Conservation (phyloP, 1,140 invertebrate genomes). For the Pemphigus obesinymphae region DNA sequence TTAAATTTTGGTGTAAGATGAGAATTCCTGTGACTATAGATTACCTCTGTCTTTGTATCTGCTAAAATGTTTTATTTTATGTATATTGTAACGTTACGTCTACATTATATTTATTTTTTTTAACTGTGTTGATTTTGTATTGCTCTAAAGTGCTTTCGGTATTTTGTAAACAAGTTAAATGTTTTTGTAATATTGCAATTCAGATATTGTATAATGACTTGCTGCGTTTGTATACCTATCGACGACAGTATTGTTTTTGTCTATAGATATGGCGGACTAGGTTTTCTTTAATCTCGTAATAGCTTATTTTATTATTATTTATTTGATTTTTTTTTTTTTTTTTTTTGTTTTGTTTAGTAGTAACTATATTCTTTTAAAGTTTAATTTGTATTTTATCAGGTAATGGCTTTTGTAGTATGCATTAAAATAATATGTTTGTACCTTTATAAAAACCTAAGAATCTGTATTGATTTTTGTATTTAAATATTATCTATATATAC, state of each 20-base stretch:
- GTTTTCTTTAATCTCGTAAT: not conserved
- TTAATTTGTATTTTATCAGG: not conserved
- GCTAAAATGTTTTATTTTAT: not conserved
- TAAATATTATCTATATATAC: not conserved
- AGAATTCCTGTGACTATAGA: too few relatives aligned
- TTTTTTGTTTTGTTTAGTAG: not conserved
- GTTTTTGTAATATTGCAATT: not conserved
- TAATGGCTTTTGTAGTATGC: constrained; percentile 2
- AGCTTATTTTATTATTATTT: not conserved
- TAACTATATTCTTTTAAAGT: not conserved
- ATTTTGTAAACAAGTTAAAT: not conserved
- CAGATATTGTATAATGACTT: not conserved
- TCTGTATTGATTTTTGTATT: not conserved
- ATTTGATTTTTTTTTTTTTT: not conserved
- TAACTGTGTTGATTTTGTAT: not conserved
- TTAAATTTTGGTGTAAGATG: too few relatives aligned
- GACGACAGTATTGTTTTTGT: not conserved
- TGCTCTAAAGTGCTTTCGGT: not conserved
- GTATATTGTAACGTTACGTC: not conserved
- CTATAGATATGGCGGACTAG: not conserved
- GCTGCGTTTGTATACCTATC: not conserved
- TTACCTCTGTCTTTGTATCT: too few relatives aligned
- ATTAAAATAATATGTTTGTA: not conserved
- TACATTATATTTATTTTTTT: not conserved
- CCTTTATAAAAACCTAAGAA: not conserved